Conservation (phyloP, 2,113 vertebrate species). For the Castor canadensis region DNA sequence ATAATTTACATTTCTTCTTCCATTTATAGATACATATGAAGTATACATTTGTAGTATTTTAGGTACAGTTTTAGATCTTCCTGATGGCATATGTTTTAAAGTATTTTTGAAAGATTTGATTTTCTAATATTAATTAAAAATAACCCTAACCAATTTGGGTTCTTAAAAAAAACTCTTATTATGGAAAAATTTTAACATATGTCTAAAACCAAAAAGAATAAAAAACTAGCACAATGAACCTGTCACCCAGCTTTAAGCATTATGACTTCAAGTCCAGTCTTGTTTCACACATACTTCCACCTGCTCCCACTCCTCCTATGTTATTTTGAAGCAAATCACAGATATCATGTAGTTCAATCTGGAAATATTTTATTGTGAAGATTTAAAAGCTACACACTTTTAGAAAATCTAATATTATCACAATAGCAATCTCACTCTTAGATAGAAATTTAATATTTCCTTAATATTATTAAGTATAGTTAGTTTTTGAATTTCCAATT, state of each 20-base stretch:
- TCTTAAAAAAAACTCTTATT: background rate
- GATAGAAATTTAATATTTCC: constrained; percentile 6
- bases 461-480: background rate
- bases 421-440: background rate
- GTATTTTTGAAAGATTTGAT: background rate
- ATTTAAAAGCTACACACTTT: background rate
- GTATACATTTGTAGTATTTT: background rate
- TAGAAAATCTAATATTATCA: background rate
- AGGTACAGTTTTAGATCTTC: background rate
- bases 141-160: background rate
- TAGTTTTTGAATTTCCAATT: background rate
- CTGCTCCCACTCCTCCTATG: too few relatives aligned
- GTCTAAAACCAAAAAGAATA: background rate
- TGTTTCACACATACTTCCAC: background rate
- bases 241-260: background rate
- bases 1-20: background rate
- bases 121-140: constrained; percentile 26
- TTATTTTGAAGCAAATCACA: background rate
- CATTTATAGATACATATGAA: background rate
- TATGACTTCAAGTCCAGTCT: background rate
- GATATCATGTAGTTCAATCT: background rate
- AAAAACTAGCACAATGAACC: background rate
- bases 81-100: background rate
- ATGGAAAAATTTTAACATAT: background rate
- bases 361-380: background rate